A percentile compares a stretch with the other conserved stretches of the same genome.
Conservation (phyloP, 2,888 invertebrate genomes). For the Rhopalosiphum nymphaeae region DNA sequence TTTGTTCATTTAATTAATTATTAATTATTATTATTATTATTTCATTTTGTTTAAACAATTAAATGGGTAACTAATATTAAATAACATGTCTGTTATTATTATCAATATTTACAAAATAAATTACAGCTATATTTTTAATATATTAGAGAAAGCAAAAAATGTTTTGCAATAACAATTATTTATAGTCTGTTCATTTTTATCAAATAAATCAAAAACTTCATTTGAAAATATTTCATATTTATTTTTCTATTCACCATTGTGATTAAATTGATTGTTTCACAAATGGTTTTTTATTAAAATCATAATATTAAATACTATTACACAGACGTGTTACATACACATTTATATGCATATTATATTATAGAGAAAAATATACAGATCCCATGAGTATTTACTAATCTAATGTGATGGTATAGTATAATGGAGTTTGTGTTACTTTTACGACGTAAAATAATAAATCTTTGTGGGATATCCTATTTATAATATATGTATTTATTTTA, state of each 20-base stretch:
- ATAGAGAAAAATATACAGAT: neutral
- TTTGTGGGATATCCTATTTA: neutral
- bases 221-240: neutral
- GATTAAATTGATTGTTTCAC: neutral
- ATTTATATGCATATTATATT: neutral
- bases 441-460: neutral
- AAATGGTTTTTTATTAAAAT: neutral
- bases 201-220: neutral
- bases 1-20: too few relatives aligned
- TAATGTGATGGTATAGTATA: neutral
- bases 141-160: neutral
- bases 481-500: neutral
- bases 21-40: too few relatives aligned
- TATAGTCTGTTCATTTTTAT: neutral
- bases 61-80: neutral
- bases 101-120: neutral
- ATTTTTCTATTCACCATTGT: neutral
- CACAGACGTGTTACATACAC: neutral
- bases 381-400: neutral
- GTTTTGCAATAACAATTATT: neutral
- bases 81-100: neutral
- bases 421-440: neutral
- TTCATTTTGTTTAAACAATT: too few relatives aligned
- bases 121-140: neutral
- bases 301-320: neutral